Conservation (phyloP, 2,797 vertebrate species). For the Acipenser ruthenus region DNA sequence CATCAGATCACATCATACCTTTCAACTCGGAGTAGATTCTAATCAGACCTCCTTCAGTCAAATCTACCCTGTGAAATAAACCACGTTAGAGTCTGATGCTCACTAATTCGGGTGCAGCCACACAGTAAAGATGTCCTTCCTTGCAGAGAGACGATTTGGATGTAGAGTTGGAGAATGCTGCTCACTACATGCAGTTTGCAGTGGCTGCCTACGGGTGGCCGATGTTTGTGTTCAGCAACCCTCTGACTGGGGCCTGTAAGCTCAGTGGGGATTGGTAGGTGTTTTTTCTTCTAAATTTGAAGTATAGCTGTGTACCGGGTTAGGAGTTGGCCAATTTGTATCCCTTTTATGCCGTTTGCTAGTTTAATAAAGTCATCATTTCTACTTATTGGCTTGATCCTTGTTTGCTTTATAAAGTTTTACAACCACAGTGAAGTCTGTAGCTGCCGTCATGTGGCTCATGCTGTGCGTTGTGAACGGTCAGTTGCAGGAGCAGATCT, state of each 20-base stretch:
- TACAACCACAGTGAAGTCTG: background rate
- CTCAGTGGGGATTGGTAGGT: constrained; percentile 82
- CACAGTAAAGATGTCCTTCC: background rate
- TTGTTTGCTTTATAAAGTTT: background rate
- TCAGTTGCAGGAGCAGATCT: constrained; percentile 65
- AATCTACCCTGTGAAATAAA: no score
- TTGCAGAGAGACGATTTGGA: constrained; percentile 74
- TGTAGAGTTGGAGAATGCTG: constrained; percentile 72
- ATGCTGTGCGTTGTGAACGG: constrained; percentile 12
- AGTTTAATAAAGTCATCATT: background rate
- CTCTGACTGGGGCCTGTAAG: constrained; percentile 74
- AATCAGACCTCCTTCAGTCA: no score
- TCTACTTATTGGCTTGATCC: background rate
- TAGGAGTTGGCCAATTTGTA: no score
- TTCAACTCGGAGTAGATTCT: no score
- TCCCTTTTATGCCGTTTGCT: no score
- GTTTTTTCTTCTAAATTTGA: background rate
- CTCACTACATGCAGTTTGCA: constrained; percentile 87
- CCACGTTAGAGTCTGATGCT: no score
- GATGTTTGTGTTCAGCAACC: constrained; percentile 79
- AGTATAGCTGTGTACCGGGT: no score
- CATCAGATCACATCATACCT: no score
- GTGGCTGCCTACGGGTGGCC: constrained; percentile 93
- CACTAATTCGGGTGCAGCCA: no score
- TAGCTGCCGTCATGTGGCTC: background rate